These are phyloP conservation scores for Drosophila nigricruria DNA, from an alignment of 2,888 invertebrate species.

Conservation along the genomic window DNA sequence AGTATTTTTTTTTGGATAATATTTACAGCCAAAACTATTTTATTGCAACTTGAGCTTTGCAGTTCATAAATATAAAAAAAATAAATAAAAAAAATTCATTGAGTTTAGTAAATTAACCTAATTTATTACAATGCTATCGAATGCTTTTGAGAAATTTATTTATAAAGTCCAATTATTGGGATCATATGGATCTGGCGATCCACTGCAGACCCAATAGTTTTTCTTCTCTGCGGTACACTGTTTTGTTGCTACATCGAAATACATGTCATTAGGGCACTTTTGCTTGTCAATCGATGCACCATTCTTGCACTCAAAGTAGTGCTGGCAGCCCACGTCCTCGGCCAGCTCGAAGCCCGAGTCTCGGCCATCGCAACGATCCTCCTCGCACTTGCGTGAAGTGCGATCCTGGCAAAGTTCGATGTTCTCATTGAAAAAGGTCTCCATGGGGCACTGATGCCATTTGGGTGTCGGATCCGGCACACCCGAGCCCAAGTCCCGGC, in stretches of 20 bases:
- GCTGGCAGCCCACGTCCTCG: slow-evolving; percentile 55
- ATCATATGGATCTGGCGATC: slow-evolving; percentile 6
- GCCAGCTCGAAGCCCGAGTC: slow-evolving; percentile 50
- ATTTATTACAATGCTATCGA: background rate
- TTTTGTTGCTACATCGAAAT: slow-evolving; percentile 49
- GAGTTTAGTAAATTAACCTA: background rate
- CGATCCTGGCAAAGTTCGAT: slow-evolving; percentile 58
- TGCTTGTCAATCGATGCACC: slow-evolving; percentile 19
- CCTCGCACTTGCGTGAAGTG: slow-evolving; percentile 43
- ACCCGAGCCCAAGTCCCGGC: slow-evolving; percentile 68
- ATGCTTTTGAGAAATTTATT: slow-evolving; percentile 10
- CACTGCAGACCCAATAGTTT: slow-evolving; percentile 31
- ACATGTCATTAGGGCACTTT: slow-evolving; percentile 43
- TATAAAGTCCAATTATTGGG: background rate
- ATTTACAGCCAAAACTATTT: background rate
- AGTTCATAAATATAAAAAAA: background rate
- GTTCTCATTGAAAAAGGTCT: slow-evolving; percentile 65
- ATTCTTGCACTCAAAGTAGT: slow-evolving; percentile 60
- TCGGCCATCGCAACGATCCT: slow-evolving; percentile 74
- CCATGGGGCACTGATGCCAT: slow-evolving; percentile 63
- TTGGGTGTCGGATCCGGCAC: slow-evolving; percentile 67
- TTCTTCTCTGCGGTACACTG: slow-evolving; percentile 33
- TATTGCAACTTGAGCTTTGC: background rate
- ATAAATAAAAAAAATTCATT: background rate
- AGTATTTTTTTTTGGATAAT: background rate